Evolutionary conservation across 2,113 vertebrate genomes (phyloP), one percentile per base, ranked within the genome.

Genomic region (Hiodon tergisus): DNA sequence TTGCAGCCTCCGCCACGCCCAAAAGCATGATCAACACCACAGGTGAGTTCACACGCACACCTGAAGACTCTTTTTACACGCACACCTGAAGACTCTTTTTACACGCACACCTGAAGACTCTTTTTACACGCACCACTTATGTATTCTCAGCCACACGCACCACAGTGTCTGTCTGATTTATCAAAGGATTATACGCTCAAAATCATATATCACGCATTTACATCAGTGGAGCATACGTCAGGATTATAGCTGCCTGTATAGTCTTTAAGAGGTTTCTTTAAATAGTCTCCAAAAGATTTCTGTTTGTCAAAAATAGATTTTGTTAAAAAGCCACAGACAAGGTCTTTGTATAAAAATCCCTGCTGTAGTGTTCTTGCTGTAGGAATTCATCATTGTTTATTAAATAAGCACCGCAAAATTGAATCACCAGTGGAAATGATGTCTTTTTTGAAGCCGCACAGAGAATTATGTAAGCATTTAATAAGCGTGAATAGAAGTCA

Each of bases 11-110:
- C 83, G 91, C 95, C 77, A 98, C 96, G 77, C 96, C 97, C 88
- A 99, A 99, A 92, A 99, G 97, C 94, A 99, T 99, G 97, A 99
- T 99, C 89, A 99, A 99, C 92, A 99, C 97, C 2, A 92, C 91
- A 83, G 91, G 91, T 91, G 69, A 83, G 79, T 61, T n/a, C 6
- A 5, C 57, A 11, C 6, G 16, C 59, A 5, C 6, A 50, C 7
- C 62, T 16, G 14, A 11, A 17, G 13, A 47, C 51, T 53, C 61
- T 60, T 51, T 61, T n/a, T 6, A 5, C 57, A 11, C 6, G 16
- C 59, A 5, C 6, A 70, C 58, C 48, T 59, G 9, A 59, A 7
- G 2, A 59, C 9, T 57, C 8, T 8, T 6, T 5, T 57, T 8
- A 57, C 11, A 57, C 55, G 31, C 31, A 31, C 31, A 70, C 59